Base-by-base conservation (phyloP, 2,797 vertebrate genomes). In the Propithecus deckenii region DNA sequence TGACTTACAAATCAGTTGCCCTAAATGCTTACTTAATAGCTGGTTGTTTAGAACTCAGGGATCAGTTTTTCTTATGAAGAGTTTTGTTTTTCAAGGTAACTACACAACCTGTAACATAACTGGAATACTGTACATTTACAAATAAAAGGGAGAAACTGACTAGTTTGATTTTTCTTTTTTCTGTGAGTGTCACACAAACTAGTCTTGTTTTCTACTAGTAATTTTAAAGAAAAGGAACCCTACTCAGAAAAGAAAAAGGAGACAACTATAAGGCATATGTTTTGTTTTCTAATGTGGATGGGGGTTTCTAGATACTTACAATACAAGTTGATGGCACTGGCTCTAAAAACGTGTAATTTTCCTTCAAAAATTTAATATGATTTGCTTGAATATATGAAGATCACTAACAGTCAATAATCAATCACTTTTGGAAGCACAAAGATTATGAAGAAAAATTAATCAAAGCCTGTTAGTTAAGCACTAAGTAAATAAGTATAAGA, bases 291-390 rank as follows among this genome's bases (percentile, higher is more conserved):
- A 86, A 80, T 59, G 13, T 5, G 32, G 14, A 78, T 1, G 14
- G 7, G 43, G 20, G 7, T 69, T 95, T 94, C 71, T 71, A 75
- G n/a, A 81, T 52, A 95, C 35, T 71, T 94, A 43, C 11, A 93
- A 69, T 94, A 43, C 11, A 93, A 69, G 22, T 7, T 86, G 69
- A 85, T 80, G 28, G 25, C n/a, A 84, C 7, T 67, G 35, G 18
- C 76, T 94, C 86, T 86, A 93, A 96, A 92, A 71, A 88, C 4
- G 30, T 76, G 46, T 85, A 59, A 71, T 23, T 91, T 94, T 50
- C 57, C 55, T 57, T 72, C 28, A 76, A 95, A 96, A 84, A 65
- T 76, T 75, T 52, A 91, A 0, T 69, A 41, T 65, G 69, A 61
- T 78, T 88, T 95, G 83, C 63, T 55, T 85, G 30, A 22, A 75